Evolutionary conservation across 2,888 invertebrate species (phyloP), one percentile per base, ranked within the genome.

Genomic region (Pedicia rivosa): DNA sequence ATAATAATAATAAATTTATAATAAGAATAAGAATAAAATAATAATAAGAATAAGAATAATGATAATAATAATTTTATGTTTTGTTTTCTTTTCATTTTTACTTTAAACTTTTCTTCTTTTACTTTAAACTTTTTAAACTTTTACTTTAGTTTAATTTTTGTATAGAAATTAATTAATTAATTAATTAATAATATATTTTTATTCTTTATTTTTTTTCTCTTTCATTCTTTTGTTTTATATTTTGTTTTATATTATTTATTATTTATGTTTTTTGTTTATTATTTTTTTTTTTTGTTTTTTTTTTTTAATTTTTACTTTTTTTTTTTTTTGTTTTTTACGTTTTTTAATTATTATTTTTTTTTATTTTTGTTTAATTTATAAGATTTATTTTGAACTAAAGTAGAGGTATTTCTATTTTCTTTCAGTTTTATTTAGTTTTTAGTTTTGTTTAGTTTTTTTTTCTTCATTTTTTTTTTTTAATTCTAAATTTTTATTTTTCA

Each of bases 391-490:
- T 61, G 59, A 60, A 61, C 59, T 61, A 55, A 60, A 60, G 55
- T 54, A 59, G 59, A 61, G 60, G 59, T 60, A 61, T 61, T 59
- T 59, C 52, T 61, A 60, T 59, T 57, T 60, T 59, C 54, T 50
- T n/a, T 53, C 57, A 54, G 54, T 54, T 46, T 55, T 30, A 19
- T 35, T 36, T 39, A 17, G 17, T 36, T 19, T 24, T 25, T 37
- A 37, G 20, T 36, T 32, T 36, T 36, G 14, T 29, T 20, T 15
- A 27, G 35, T 31, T 31, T 31, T 9, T 5, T n/a, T 37, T 29
- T 24, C 14, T 5, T 35, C 7, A n/a, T 3, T 19, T 36, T 39
- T 25, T 26, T 36, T 19, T 24, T 25, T 37, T 40, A 27, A 40
- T 32, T 36, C 30, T 24, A 22, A 29, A 24, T 17, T 39, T 31